Evolutionary conservation across 2,113 vertebrate species (phyloP).

Genomic region (Embiotoca jacksoni): DNA sequence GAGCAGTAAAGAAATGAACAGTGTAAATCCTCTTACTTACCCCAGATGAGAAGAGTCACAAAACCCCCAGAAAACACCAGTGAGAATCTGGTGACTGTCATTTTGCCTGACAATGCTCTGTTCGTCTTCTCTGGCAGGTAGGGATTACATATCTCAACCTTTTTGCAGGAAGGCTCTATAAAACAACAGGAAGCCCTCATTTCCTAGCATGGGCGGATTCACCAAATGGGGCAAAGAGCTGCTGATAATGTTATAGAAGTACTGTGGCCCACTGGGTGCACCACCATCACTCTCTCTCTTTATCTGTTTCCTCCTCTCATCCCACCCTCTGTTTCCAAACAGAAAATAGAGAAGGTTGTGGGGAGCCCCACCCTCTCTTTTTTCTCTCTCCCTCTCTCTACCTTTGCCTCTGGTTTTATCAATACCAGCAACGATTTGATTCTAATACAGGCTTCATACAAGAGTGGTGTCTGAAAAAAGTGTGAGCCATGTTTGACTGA

Average conservation of each 20-base stretch:
- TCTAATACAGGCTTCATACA: neutral
- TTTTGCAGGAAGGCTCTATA: conserved; percentile 81
- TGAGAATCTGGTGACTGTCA: conserved; percentile 55
- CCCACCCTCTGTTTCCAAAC: conserved; percentile 40
- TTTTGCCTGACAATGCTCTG: conserved; percentile 67
- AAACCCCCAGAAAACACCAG: conserved; percentile 47
- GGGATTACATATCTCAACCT: conserved; percentile 79
- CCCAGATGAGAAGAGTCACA: conserved; percentile 66
- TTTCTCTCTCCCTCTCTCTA: neutral
- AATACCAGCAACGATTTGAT: conserved; percentile 4
- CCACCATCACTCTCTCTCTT: conserved; percentile 32
- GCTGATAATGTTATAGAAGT: conserved; percentile 68
- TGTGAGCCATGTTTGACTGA: neutral
- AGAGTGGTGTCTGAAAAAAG: neutral
- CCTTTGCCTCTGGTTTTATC: conserved; percentile 5
- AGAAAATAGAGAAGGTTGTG: neutral
- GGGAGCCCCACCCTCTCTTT: conserved; percentile 23
- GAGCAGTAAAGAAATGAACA: conserved; percentile 7
- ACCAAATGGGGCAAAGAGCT: conserved; percentile 72
- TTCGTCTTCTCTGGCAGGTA: conserved; percentile 64
- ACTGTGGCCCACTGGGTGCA: conserved; percentile 48
- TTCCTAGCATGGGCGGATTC: conserved; percentile 84
- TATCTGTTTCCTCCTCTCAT: conserved; percentile 33
- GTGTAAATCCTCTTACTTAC: conserved; percentile 70
- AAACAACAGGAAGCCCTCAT: conserved; percentile 85